Base-by-base conservation (phyloP, 2,113 vertebrate species). In the Abramis brama region DNA sequence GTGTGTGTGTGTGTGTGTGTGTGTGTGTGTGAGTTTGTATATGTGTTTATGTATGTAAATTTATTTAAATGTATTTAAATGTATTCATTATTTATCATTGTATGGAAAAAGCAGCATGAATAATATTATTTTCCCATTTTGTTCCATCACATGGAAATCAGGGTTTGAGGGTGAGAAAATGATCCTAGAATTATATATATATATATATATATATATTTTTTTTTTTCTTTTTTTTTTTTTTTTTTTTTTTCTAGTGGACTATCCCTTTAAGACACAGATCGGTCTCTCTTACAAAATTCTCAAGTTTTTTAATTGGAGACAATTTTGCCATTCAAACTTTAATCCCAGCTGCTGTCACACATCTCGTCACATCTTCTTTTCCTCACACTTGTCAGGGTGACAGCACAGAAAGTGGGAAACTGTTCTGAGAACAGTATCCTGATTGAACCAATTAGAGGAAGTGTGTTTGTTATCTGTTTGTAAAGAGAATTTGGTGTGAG, bases 361-460 rank as follows among this genome's bases (percentile, higher is more conserved):
- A 2, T 57, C 33, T 36, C 0, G 1, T 82, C 10, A 5, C 3
- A 15, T 68, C 50, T 27, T 73, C 19, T 0, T 66, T 66, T 52
- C 21, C 17, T 73, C 59, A 59, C 5, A 43, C 74, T 59, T 73
- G 30, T 83, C 57, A 81, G 47, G 27, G 68, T 68, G 76, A 75
- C 55, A 71, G 66, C 33, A n/a, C 11, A 71, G 19, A 6, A 62
- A 36, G 45, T 83, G 66, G 55, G 60, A 60, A 86, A 79, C 64
- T 59, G 76, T 25, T 55, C 59, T 64, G 25, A 74, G 74, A 82
- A 76, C 71, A 55, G 6, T 10, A 7, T n/a, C 12, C 30, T 25
- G 47, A 82, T 45, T 43, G 9, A 81, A 77, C 64, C 66, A 86
- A 79, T 83, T 88, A 88, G 59, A 81, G 62, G 19, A 7, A 52